Base-by-base conservation (phyloP, 2,113 vertebrate genomes). In the Mionectes macconnelli region DNA sequence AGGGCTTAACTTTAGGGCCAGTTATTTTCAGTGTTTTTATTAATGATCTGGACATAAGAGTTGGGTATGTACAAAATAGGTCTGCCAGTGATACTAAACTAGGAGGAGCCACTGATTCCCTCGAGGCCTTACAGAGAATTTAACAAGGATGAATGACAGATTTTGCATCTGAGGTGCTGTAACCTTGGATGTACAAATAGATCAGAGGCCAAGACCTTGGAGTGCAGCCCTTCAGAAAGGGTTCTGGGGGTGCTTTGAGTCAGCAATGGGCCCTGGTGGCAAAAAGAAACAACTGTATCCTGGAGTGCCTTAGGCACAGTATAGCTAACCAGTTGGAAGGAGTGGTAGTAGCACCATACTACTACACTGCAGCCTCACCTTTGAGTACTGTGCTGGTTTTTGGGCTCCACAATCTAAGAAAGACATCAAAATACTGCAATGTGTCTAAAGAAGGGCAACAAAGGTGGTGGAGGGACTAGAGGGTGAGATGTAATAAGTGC, bases 261-360 rank as follows among this genome's bases (percentile, higher is more conserved):
- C 59, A 59, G 8, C 2, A 3, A 1, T 50, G 42, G 55, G 56
- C 14, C 45, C 22, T 35, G 78, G 25, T 33, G 56, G 21, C 1
- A 2, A 37, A 79, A 87, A 45, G 22, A 74, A 5, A 17, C 33
- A 70, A 0, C 21, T 2, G 0, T 87, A 33, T 76, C 33, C 16
- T 1, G 2, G 15, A 10, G 6, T 81, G 17, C 53, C 37, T 77
- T 47, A 53, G 64, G 53, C 24, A 53, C 10, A 10, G 2, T 8
- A 27, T 40, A 47, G 45, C 52, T 84, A 53, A 47, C 27, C 33
- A 28, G 14, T 4, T 72, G 23, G 37, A 56, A 63, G 49, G 68
- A 72, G 57, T 16, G 45, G 13, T 80, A 56, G 30, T 62, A 10
- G 37, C 9, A 28, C 37, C 2, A 1, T 63, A 23, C 47, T 22